Percentiles rank a stretch among this genome's conserved stretches.
Conservation (phyloP, 2,797 vertebrate genomes). For the Gila robusta region DNA sequence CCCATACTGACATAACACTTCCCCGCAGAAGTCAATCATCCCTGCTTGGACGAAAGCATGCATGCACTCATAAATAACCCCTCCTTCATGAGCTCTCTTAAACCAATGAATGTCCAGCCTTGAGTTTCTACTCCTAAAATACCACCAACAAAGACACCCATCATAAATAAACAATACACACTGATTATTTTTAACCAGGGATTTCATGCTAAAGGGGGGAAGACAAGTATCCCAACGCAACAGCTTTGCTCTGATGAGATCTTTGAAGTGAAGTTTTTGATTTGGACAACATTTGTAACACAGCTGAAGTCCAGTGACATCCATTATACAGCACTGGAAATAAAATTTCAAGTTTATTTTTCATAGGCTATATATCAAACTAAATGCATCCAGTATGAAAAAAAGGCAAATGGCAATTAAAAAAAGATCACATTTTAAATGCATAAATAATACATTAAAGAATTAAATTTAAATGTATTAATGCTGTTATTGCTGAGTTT, state of each 20-base stretch:
- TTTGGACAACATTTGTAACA: background rate
- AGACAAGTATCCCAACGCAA: background rate
- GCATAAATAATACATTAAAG: background rate
- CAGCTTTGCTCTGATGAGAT: background rate
- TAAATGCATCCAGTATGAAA: background rate
- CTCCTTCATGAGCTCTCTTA: constrained; percentile 37
- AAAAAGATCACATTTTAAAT: background rate
- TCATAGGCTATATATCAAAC: background rate
- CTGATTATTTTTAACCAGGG: constrained; percentile 47
- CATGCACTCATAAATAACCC: constrained; percentile 60
- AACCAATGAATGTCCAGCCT: constrained; percentile 58
- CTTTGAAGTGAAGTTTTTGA: background rate
- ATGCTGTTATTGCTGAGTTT: background rate
- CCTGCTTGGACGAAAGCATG: constrained; percentile 40
- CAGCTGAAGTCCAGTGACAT: background rate
- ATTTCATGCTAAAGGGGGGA: background rate
- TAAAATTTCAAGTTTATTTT: background rate
- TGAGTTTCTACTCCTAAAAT: constrained; percentile 68
- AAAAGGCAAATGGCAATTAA: background rate
- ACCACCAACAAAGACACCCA: constrained; percentile 65
- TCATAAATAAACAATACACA: constrained; percentile 56
- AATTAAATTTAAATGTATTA: background rate
- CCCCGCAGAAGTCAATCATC: constrained; percentile 64
- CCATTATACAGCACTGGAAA: background rate
- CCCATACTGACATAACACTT: constrained; percentile 46